Evolutionary conservation across 2,888 invertebrate genomes (phyloP), one percentile per base, ranked within the genome.

Genomic region (Sminthurinus aureus): DNA sequence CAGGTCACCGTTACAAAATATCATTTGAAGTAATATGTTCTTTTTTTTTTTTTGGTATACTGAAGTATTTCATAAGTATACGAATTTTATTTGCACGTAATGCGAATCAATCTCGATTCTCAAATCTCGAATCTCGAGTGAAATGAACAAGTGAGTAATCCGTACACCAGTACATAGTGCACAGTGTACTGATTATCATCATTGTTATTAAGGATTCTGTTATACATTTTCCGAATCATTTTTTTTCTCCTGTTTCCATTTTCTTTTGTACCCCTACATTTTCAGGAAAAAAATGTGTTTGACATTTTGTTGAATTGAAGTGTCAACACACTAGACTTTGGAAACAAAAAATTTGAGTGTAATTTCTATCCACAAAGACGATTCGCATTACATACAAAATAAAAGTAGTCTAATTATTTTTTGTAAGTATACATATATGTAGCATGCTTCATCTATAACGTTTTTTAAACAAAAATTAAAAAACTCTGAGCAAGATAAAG

Each of bases 401-500:
- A 64, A 18, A 64, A 64, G 2, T 69, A 20, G 67, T 22, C 67
- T 20, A 69, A 69, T 11, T 20, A 69, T 69, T 20, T 20, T 69
- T 69, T 69, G 11, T 69, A 22, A n/a, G n/a, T 69, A 69, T 11
- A 69, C 11, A 20, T 69, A 20, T n/a, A 3, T 20, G n/a, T 20
- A 69, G 67, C 11, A 64, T 22, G 20, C 22, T 20, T 69, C 38
- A 38, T 1, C 38, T 38, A 38, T 38, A 38, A 38, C 1, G 6
- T 1, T 38, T 38, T 38, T 38, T 38, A 38, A 38, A 38, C 1
- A 38, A 38, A 4, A 38, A 38, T 4, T 4, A 38, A 38, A 38
- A 69, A 22, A 69, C 20, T 69, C 22, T 69, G 69, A 69, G 69
- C 69, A 69, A 20, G 69, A 20, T n/a, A 20, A 69, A 69, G 26